These are phyloP conservation scores for Monodelphis domestica DNA, from an alignment of 2,797 vertebrate species.

Conservation along the genomic window DNA sequence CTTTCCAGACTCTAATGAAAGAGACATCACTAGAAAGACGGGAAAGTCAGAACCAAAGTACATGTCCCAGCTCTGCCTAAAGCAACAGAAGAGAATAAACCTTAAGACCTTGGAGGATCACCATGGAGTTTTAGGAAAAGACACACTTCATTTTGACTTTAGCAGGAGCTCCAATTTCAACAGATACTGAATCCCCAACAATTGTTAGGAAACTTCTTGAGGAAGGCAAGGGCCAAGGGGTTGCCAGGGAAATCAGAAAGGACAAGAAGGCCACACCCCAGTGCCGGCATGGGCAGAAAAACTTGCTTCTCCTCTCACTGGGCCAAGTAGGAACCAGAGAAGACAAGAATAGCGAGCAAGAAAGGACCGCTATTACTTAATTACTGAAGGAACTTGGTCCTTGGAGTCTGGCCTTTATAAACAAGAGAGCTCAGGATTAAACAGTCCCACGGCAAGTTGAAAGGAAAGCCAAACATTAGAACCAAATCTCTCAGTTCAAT, in stretches of 20 bases:
- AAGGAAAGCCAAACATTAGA: background rate
- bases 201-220: slow-evolving; percentile 32
- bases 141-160: slow-evolving; percentile 63
- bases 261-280: background rate
- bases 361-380: background rate
- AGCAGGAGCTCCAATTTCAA: slow-evolving; percentile 66
- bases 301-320: background rate
- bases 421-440: too few species aligned
- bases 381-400: background rate
- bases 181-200: slow-evolving; percentile 21
- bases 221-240: background rate
- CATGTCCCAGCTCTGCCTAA: slow-evolving; percentile 75
- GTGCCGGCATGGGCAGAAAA: too few species aligned
- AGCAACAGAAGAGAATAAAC: slow-evolving; percentile 76
- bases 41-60: slow-evolving; percentile 77
- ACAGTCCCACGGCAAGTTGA: background rate
- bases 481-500: background rate
- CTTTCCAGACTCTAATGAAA: slow-evolving; percentile 76
- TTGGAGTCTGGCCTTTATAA: background rate
- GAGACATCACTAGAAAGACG: slow-evolving; percentile 67
- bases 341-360: background rate
- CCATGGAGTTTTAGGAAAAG: slow-evolving; percentile 76
- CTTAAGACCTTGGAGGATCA: slow-evolving; percentile 65
- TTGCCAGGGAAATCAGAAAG: rapidly evolving
- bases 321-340: background rate